A percentile compares a stretch with the other conserved stretches of the same genome.
Evolutionary conservation across 1,140 invertebrate species (phyloP).

Genomic region (Drosophila teissieri): DNA sequence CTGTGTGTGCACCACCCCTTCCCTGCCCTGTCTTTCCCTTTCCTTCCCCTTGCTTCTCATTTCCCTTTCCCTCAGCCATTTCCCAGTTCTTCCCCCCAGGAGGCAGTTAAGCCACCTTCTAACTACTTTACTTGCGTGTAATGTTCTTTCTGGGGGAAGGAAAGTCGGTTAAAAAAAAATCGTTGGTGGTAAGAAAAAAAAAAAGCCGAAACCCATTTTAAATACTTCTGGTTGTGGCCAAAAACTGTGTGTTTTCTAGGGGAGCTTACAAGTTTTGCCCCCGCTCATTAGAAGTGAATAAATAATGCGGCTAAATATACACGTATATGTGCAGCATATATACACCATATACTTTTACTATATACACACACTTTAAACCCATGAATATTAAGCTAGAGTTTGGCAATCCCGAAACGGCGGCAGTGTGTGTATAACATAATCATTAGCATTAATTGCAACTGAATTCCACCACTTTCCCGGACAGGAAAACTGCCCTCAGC

Average conservation of each 20-base stretch:
- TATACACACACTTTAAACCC: conserved; percentile 16
- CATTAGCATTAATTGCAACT: conserved; percentile 67
- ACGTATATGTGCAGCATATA: neutral
- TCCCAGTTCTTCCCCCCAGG: conserved; percentile 19
- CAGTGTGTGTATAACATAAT: conserved; percentile 46
- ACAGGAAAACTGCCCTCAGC: conserved; percentile 29
- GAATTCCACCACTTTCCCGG: conserved; percentile 28
- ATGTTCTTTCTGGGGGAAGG: conserved; percentile 42
- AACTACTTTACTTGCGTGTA: conserved; percentile 53
- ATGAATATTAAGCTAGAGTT: conserved; percentile 37
- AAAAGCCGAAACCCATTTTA: conserved; percentile 73
- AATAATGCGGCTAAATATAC: conserved; percentile 50
- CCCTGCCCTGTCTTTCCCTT: too few species aligned
- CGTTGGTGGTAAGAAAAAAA: conserved; percentile 37
- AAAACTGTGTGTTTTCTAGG: conserved; percentile 24
- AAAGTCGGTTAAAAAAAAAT: conserved; percentile 64
- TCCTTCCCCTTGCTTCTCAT: neutral
- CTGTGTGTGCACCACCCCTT: conserved; percentile 35
- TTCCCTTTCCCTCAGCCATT: neutral
- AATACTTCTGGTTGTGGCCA: conserved; percentile 44
- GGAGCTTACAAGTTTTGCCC: conserved; percentile 29
- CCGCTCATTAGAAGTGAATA: conserved; percentile 73
- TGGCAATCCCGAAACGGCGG: neutral
- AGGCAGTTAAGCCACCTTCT: conserved; percentile 49
- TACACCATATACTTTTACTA: neutral